phyloP scores from a whole-genome alignment of 2,888 invertebrate species.

The Dynastes grantii region DNA sequence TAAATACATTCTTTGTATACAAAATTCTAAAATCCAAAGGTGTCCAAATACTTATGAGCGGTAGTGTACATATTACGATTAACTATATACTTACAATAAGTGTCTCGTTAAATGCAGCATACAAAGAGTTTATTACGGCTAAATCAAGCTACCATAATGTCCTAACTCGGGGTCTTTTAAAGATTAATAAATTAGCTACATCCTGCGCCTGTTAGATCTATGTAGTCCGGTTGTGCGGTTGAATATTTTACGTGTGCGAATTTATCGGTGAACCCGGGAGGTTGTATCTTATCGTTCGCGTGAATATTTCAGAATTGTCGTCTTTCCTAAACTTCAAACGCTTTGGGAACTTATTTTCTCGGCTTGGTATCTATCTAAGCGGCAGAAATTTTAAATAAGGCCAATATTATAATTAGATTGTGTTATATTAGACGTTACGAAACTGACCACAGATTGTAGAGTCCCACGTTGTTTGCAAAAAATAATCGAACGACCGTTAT shows the following conservation, averaged over 20 bases:
- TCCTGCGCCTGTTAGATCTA: neutral
- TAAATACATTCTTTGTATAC: no score
- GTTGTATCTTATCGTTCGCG: neutral
- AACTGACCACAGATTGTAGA: no score
- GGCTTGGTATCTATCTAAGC: no score
- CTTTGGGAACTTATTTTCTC: no score
- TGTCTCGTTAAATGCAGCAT: neutral
- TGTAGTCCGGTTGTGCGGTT: neutral
- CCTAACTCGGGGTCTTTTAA: neutral
- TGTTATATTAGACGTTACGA: no score
- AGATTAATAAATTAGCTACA: slow-evolving; percentile 12
- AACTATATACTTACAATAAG: neutral
- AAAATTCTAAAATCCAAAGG: no score
- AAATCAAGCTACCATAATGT: neutral
- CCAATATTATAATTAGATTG: no score
- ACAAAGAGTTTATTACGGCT: slow-evolving; percentile 1
- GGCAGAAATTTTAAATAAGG: no score
- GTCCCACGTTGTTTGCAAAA: neutral
- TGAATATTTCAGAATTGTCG: slow-evolving; percentile 10
- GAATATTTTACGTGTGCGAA: neutral
- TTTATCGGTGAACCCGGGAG: neutral
- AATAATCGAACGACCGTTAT: neutral
- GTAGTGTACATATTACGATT: neutral
- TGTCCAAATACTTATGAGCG: no score
- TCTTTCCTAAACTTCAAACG: no score